A percentile compares a stretch with the other conserved stretches of the same genome.
Evolutionary conservation across 2,797 vertebrate genomes (phyloP).

Genomic region (Yasuhikotakia modesta): DNA sequence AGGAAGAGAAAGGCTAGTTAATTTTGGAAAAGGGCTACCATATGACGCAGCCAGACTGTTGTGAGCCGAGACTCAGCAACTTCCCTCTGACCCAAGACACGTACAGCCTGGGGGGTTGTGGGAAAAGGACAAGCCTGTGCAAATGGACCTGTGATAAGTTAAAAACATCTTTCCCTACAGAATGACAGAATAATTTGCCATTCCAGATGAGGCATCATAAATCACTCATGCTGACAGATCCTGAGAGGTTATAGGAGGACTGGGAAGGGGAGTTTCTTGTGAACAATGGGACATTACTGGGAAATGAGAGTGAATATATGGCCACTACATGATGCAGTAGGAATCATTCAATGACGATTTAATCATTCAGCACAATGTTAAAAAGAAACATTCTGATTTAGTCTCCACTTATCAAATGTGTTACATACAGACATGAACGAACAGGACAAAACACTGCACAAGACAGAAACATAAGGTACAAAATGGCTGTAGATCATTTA

Average conservation of each 20-base stretch:
- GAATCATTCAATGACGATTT: background rate
- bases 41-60: background rate
- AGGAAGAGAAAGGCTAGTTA: slow-evolving; percentile 39
- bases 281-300: slow-evolving; percentile 1
- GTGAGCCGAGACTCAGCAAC: slow-evolving; percentile 10
- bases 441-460: background rate
- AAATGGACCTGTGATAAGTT: no score
- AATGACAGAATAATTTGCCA: slow-evolving; percentile 50
- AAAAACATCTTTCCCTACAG: slow-evolving; percentile 38
- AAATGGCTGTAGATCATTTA: no score
- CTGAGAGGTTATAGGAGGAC: slow-evolving; percentile 1
- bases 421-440: slow-evolving; percentile 10
- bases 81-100: slow-evolving; percentile 11
- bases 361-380: slow-evolving; percentile 20
- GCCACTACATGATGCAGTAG: background rate
- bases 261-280: slow-evolving; percentile 10
- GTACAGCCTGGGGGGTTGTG: slow-evolving; percentile 46
- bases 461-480: slow-evolving; percentile 1
- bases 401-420: slow-evolving; percentile 39
- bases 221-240: slow-evolving; percentile 18
- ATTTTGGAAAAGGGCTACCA: slow-evolving; percentile 32
- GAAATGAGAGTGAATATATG: slow-evolving; percentile 25
- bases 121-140: slow-evolving; percentile 49
- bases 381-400: slow-evolving; percentile 37
- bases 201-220: slow-evolving; percentile 60